These are phyloP conservation scores for Ectemnius cavifrons DNA, from an alignment of 2,888 invertebrate species.

Conservation along the genomic window DNA sequence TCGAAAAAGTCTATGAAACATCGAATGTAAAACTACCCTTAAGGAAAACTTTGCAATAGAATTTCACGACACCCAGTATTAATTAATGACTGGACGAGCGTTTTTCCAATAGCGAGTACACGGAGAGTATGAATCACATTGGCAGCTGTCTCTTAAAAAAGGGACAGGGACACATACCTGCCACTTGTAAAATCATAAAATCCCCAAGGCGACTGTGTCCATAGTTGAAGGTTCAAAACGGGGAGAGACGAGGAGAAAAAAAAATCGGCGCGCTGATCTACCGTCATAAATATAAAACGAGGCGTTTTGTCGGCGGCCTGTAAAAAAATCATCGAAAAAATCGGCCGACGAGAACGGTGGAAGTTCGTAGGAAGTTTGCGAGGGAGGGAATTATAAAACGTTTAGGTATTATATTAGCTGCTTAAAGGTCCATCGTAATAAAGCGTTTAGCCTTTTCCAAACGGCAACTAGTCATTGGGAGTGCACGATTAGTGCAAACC, in stretches of 20 bases:
- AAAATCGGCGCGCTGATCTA: constrained; percentile 61
- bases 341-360: neutral
- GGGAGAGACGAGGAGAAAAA: neutral
- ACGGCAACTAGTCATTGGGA: constrained; percentile 38
- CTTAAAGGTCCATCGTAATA: constrained; percentile 18
- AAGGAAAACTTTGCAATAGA: too few relatives aligned
- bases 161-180: constrained; percentile 23
- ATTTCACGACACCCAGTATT: neutral
- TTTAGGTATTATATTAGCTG: constrained; percentile 50
- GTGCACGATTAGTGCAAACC: neutral
- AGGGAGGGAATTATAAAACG: constrained; percentile 42
- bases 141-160: constrained; percentile 8
- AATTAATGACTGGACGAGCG: neutral
- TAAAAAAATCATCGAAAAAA: constrained; percentile 70
- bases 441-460: constrained; percentile 33
- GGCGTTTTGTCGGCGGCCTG: constrained; percentile 62
- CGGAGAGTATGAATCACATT: neutral
- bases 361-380: neutral
- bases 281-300: constrained; percentile 69
- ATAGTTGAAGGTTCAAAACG: neutral
- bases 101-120: neutral
- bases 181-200: constrained; percentile 45
- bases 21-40: too few relatives aligned
- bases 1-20: too few relatives aligned
- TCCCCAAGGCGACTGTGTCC: neutral